phyloP scores from a whole-genome alignment of 2,888 invertebrate genomes.

The Agonopterix heracliana region DNA sequence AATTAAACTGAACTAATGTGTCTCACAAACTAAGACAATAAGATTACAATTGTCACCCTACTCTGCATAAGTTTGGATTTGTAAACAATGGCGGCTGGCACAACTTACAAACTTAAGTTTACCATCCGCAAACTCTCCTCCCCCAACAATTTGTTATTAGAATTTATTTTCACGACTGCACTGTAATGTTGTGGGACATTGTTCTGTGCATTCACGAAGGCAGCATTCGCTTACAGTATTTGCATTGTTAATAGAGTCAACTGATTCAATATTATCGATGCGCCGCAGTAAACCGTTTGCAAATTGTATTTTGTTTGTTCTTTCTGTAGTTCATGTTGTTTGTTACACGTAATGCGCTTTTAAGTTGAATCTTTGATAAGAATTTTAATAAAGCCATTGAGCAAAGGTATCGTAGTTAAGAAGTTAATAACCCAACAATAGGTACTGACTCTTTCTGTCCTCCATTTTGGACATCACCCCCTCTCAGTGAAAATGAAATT shows the following conservation, averaged over 20 bases:
- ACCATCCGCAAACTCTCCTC: slow-evolving; percentile 13
- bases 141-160: not conserved
- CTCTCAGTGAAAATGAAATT: too few species aligned
- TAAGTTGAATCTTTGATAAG: too few species aligned
- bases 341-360: too few species aligned
- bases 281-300: slow-evolving; percentile 27
- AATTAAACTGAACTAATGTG: too few species aligned
- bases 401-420: too few species aligned
- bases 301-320: slow-evolving; percentile 25
- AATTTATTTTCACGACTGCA: not conserved
- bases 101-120: slow-evolving; percentile 29
- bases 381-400: too few species aligned
- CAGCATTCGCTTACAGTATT: slow-evolving; percentile 50
- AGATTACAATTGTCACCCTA: too few species aligned
- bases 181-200: not conserved
- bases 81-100: slow-evolving; percentile 49
- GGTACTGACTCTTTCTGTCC: too few species aligned
- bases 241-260: slow-evolving; percentile 66
- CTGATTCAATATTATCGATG: slow-evolving; percentile 64
- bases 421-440: too few species aligned
- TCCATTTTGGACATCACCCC: too few species aligned
- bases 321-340: not conserved
- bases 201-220: slow-evolving; percentile 51
- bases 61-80: slow-evolving; percentile 62
- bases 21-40: too few species aligned